Evolutionary conservation across 2,113 vertebrate species (phyloP).

Genomic region (Chionomys nivalis): DNA sequence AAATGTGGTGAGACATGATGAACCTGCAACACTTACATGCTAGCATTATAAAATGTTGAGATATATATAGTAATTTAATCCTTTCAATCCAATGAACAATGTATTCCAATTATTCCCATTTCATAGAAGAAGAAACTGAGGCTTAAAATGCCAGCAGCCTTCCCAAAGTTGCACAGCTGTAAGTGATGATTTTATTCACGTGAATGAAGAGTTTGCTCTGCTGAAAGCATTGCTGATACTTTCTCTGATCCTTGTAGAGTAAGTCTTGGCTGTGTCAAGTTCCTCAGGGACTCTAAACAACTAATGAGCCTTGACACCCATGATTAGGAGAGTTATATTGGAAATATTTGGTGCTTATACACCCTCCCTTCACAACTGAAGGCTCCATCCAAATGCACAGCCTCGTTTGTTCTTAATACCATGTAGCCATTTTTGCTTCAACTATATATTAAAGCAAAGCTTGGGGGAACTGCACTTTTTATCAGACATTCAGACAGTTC

Average conservation of each 20-base stretch:
- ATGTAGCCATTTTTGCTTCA: conserved; percentile 16
- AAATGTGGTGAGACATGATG: neutral
- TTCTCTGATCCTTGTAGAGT: neutral
- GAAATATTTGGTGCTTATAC: conserved; percentile 45
- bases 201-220: neutral
- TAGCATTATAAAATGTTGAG: neutral
- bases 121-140: conserved; percentile 14
- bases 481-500: neutral
- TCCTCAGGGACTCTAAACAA: conserved; percentile 30
- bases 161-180: neutral
- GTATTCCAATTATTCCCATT: neutral
- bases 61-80: neutral
- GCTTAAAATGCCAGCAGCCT: neutral
- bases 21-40: neutral
- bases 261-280: conserved; percentile 30
- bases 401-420: conserved; percentile 35
- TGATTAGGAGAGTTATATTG: conserved; percentile 45
- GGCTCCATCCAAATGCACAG: conserved; percentile 14
- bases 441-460: neutral
- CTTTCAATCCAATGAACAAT: conserved; percentile 7
- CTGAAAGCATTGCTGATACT: neutral
- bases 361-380: conserved; percentile 49
- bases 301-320: conserved; percentile 66
- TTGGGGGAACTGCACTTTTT: neutral
- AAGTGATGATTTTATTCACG: conserved; percentile 19